These are phyloP conservation scores for Arvicanthis niloticus DNA, from an alignment of 2,113 vertebrate species.

Conservation along the genomic window DNA sequence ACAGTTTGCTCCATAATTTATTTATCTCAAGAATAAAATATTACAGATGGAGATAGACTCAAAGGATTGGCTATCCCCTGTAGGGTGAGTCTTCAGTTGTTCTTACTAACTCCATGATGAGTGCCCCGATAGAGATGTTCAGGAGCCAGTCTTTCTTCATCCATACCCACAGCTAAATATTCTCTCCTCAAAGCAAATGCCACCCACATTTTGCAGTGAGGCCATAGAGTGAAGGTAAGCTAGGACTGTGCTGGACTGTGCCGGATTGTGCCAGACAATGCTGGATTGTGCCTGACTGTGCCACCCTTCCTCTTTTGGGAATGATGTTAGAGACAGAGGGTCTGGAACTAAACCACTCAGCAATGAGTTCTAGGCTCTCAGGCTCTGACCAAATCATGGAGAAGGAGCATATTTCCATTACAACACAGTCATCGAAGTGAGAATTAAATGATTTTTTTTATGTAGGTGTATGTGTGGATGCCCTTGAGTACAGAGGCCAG, in stretches of 20 bases:
- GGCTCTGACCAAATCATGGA: background rate
- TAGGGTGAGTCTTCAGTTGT: slow-evolving; percentile 1
- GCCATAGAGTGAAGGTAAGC: background rate
- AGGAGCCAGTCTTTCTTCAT: background rate
- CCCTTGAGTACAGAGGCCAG: background rate
- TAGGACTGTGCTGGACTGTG: background rate
- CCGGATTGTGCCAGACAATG: no score
- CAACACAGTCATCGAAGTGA: background rate
- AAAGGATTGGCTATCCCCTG: background rate
- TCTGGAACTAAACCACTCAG: background rate
- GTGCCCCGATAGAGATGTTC: background rate
- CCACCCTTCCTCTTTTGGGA: background rate
- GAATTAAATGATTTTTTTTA: slow-evolving; percentile 4
- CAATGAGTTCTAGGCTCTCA: background rate
- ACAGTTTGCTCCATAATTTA: background rate
- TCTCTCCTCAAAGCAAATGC: background rate
- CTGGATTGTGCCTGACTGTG: no score
- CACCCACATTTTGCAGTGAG: background rate
- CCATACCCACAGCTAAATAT: background rate
- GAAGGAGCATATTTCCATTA: background rate
- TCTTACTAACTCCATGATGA: background rate
- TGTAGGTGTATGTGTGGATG: background rate
- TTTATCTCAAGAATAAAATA: slow-evolving; percentile 15
- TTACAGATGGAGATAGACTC: background rate
- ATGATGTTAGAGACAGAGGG: background rate